Evolutionary conservation across 2,797 vertebrate species (phyloP), one percentile per base, ranked within the genome.

Genomic region (Onychomys torridus): DNA sequence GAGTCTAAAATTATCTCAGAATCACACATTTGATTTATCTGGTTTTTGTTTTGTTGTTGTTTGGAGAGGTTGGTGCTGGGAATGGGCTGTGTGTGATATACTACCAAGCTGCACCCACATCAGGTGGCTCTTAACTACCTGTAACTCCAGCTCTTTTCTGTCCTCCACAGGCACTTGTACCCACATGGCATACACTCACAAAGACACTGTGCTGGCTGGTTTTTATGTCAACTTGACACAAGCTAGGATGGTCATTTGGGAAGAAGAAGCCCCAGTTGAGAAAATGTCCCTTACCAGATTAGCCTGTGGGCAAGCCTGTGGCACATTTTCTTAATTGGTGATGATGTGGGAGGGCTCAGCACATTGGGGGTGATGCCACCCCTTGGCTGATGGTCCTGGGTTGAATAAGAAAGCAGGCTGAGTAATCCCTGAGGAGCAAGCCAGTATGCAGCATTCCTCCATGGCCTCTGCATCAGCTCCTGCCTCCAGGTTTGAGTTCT

Each of bases 1-100:
- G 85, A 79, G 63, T 84, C 81, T 75, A 83, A 29, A 77, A 34
- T 78, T 52, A 40, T 75, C 40, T 94, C 71, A 87, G 55, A 65
- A 76, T 69, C 29, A n/a, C 73, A 89, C 40, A 49, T 77, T 61
- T 89, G 71, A 76, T 89, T 89, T 78, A 77, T 89, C 25, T 65
- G 21, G 32, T 27, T 78, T 78, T 65, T 78, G 34, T 78, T 52
- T 52, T 65, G 55, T 59, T 67, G 63, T 67, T 89, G 69, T 61
- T 59, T 76, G 55, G 71, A 59, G 55, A 75, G 52, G n/a, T 89
- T 65, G 5, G 43, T 43, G 27, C 43, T 85, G n/a, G 59, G n/a
- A 46, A 52, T 6, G n/a, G 71, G 34, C 8, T 67, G 17, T 29
- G 19, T 40, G 5, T 78, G 46, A 11, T 7, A 52, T 27, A 43